These are phyloP conservation scores for Polietes domitor DNA, from an alignment of 2,888 invertebrate species.

Conservation along the genomic window DNA sequence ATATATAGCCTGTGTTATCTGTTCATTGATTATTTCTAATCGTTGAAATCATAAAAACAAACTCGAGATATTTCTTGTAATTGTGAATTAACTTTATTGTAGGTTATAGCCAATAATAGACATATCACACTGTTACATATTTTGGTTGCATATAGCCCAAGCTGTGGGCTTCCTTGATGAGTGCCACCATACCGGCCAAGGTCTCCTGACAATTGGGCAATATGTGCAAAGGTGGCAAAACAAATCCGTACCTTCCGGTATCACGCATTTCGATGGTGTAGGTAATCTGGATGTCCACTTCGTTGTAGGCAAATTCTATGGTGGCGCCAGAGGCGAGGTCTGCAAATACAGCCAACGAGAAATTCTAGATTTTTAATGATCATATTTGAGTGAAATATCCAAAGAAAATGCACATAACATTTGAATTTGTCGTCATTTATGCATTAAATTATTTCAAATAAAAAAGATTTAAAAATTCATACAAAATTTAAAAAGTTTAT, in stretches of 20 bases:
- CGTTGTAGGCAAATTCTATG: constrained; percentile 82
- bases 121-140: constrained; percentile 37
- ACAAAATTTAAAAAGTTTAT: no score
- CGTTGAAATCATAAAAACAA: constrained; percentile 17
- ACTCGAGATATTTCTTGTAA: background rate
- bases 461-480: no score
- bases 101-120: no score
- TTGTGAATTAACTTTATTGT: background rate
- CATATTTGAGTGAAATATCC: no score
- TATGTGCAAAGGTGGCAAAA: constrained; percentile 85
- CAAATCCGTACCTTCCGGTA: constrained; percentile 85
- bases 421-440: no score
- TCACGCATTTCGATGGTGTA: constrained; percentile 83
- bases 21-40: background rate
- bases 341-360: constrained; percentile 69
- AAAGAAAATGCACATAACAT: no score
- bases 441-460: no score
- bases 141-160: constrained; percentile 71
- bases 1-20: constrained; percentile 32
- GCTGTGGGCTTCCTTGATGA: constrained; percentile 78
- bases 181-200: constrained; percentile 80
- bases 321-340: constrained; percentile 79
- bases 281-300: constrained; percentile 81
- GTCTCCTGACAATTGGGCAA: constrained; percentile 84
- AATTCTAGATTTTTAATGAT: no score